These are phyloP conservation scores for Hofmannophila pseudospretella DNA, from an alignment of 2,888 invertebrate species.

Conservation along the genomic window DNA sequence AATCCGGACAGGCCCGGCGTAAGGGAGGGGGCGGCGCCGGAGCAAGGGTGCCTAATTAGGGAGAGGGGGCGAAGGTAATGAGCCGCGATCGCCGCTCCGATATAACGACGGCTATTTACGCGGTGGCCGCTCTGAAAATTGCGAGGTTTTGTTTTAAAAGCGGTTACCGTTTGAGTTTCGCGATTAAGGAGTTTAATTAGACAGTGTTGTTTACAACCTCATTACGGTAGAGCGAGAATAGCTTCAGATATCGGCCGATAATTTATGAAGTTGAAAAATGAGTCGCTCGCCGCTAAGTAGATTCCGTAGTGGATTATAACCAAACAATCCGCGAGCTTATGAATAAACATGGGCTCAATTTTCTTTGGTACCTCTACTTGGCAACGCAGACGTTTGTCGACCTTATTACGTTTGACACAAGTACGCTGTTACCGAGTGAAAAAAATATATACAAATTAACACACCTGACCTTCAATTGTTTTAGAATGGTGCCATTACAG, in stretches of 20 bases:
- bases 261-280: constrained; percentile 74
- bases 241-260: constrained; percentile 68
- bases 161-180: constrained; percentile 76
- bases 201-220: constrained; percentile 77
- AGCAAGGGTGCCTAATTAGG: constrained; percentile 69
- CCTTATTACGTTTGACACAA: constrained; percentile 25
- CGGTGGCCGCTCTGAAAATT: constrained; percentile 73
- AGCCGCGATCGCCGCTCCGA: constrained; percentile 76
- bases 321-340: constrained; percentile 45
- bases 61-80: constrained; percentile 71
- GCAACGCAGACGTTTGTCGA: constrained; percentile 10
- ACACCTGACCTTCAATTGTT: constrained; percentile 44
- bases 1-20: constrained; percentile 48
- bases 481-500: constrained; percentile 30
- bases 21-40: constrained; percentile 25
- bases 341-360: constrained; percentile 54
- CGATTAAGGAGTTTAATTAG: constrained; percentile 78
- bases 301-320: constrained; percentile 50
- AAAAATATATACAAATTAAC: constrained; percentile 13
- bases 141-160: constrained; percentile 77
- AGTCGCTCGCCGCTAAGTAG: constrained; percentile 55
- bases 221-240: constrained; percentile 65
- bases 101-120: constrained; percentile 74
- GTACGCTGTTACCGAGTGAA: constrained; percentile 19
- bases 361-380: constrained; percentile 20